These are phyloP conservation scores for Slavum lentiscoides DNA, from an alignment of 2,888 invertebrate species.

Conservation along the genomic window DNA sequence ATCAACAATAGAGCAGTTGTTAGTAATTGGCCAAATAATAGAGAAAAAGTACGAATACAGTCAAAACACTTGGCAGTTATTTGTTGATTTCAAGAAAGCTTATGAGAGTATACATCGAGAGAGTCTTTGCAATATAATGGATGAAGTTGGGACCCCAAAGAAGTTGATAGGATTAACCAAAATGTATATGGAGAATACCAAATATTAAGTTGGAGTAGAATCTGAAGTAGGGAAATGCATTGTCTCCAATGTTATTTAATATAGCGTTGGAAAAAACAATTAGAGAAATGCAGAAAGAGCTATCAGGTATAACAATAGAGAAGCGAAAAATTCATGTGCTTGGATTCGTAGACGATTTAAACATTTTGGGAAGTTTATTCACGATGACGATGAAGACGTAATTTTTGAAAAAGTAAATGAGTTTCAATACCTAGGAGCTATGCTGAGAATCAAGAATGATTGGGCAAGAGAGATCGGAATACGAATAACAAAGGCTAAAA, in stretches of 20 bases:
- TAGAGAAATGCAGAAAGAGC: constrained; percentile 13
- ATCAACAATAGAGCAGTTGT: no score
- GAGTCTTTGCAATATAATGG: constrained; percentile 1
- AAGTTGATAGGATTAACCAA: neutral
- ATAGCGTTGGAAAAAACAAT: constrained; percentile 8
- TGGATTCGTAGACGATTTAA: no score
- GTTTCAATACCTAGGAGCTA: neutral
- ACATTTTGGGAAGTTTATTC: neutral
- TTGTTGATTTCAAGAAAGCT: no score
- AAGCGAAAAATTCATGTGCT: no score
- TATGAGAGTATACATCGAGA: constrained; percentile 2
- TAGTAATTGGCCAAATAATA: neutral
- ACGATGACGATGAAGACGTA: neutral
- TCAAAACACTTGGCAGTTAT: no score
- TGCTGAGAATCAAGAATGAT: neutral
- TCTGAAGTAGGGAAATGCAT: neutral
- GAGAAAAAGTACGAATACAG: no score
- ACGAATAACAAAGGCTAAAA: neutral
- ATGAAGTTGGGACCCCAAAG: neutral
- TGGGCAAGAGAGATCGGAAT: neutral
- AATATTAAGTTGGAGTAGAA: neutral
- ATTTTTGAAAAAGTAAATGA: neutral
- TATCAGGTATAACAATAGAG: constrained; percentile 6
- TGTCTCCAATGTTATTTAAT: constrained; percentile 20
- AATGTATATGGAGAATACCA: neutral